Evolutionary conservation across 2,113 vertebrate species (phyloP).

Genomic region (Dipodomys merriami): DNA sequence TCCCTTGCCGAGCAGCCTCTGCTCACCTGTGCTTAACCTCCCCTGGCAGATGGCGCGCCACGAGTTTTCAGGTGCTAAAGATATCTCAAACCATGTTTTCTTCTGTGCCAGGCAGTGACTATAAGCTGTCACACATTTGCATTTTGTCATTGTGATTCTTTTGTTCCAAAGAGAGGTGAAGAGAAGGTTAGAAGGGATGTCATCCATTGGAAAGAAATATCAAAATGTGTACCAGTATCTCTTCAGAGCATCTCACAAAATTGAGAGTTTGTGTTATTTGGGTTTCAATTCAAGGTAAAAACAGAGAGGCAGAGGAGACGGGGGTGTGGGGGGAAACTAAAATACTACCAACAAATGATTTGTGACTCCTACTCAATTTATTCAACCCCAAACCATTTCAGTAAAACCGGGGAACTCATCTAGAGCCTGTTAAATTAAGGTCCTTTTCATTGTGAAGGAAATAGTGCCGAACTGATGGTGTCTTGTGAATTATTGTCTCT

Average conservation of each 20-base stretch:
- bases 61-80: slow-evolving; percentile 47
- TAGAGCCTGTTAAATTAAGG: slow-evolving; percentile 78
- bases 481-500: slow-evolving; percentile 80
- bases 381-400: slow-evolving; percentile 73
- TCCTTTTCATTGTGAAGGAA: slow-evolving; percentile 76
- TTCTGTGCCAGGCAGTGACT: slow-evolving; percentile 55
- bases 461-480: slow-evolving; percentile 78
- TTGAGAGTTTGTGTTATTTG: slow-evolving; percentile 71
- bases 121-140: slow-evolving; percentile 64
- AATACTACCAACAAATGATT: slow-evolving; percentile 71
- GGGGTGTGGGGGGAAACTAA: background rate
- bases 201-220: slow-evolving; percentile 69
- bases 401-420: slow-evolving; percentile 78
- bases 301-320: background rate
- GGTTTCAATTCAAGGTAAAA: slow-evolving; percentile 70
- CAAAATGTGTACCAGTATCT: slow-evolving; percentile 71
- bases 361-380: slow-evolving; percentile 76
- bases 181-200: slow-evolving; percentile 75
- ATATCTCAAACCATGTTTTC: slow-evolving; percentile 46
- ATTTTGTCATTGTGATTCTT: slow-evolving; percentile 76
- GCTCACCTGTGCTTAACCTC: slow-evolving; percentile 41
- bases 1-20: background rate
- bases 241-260: slow-evolving; percentile 49
- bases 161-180: slow-evolving; percentile 80
- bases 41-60: background rate